phyloP scores from a whole-genome alignment of 2,888 invertebrate species.

The Apodemia duryi region DNA sequence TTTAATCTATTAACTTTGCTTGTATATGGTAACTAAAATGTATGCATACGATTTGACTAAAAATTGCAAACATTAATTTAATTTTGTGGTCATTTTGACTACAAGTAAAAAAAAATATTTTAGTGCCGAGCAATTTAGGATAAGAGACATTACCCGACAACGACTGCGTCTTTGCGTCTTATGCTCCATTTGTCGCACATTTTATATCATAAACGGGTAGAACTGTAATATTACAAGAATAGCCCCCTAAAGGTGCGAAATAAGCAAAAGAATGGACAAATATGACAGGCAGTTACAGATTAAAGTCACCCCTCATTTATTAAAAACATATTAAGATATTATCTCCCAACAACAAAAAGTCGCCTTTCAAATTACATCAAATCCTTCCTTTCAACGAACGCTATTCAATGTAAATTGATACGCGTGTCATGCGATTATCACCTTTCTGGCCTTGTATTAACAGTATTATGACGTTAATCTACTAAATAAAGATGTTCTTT shows the following conservation, averaged over 20 bases:
- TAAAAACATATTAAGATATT: conserved; percentile 74
- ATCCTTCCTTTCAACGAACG: conserved; percentile 54
- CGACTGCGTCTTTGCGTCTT: too few relatives aligned
- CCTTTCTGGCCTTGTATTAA: conserved; percentile 28
- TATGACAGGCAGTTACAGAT: conserved; percentile 73
- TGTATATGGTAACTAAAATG: too few relatives aligned
- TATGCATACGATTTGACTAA: too few relatives aligned
- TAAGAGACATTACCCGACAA: too few relatives aligned
- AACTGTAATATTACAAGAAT: conserved; percentile 37
- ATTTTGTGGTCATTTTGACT: too few relatives aligned
- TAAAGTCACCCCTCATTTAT: conserved; percentile 65
- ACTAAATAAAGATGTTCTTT: conserved; percentile 37
- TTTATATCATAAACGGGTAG: neutral
- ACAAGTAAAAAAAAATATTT: too few relatives aligned
- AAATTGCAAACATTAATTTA: too few relatives aligned
- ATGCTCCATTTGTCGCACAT: neutral
- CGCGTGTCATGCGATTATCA: conserved; percentile 35
- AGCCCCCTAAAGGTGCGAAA: conserved; percentile 63
- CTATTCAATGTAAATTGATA: conserved; percentile 37
- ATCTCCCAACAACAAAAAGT: conserved; percentile 59
- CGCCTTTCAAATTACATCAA: conserved; percentile 58
- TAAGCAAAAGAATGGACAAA: conserved; percentile 52
- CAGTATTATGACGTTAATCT: conserved; percentile 21
- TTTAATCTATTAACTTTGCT: too few relatives aligned
- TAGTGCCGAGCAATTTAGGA: too few relatives aligned